phyloP scores from a whole-genome alignment of 2,797 vertebrate species.

The Gallinago stenura region DNA sequence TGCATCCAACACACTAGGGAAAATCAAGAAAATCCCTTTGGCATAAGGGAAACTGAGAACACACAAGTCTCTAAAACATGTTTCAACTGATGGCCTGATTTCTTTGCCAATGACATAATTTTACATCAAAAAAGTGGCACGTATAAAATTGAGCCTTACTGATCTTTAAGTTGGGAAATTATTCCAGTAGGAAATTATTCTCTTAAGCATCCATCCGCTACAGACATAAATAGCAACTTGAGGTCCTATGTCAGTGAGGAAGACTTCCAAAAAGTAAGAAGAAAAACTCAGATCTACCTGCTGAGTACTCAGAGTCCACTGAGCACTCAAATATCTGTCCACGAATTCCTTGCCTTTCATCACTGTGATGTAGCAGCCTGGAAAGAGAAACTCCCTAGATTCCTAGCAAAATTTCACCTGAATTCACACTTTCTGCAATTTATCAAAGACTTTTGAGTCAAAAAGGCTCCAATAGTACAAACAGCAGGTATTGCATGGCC shows the following conservation, averaged over 20 bases:
- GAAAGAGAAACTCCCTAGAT: not conserved
- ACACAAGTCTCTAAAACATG: not conserved
- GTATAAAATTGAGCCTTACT: not conserved
- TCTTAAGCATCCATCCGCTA: not conserved
- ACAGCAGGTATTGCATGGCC: not conserved
- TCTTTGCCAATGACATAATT: not conserved
- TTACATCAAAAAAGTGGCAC: not conserved
- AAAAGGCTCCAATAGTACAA: not conserved
- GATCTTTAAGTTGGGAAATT: not conserved
- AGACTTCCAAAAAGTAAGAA: not conserved
- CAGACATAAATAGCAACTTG: rapidly evolving
- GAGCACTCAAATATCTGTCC: not conserved
- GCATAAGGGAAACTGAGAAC: not conserved
- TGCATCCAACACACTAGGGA: not conserved
- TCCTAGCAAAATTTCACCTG: not conserved
- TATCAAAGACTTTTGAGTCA: not conserved
- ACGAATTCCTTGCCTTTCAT: not conserved
- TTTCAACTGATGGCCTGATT: not conserved
- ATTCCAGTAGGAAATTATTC: not conserved
- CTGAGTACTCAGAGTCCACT: not conserved
- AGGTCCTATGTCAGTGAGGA: not conserved
- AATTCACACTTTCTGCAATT: not conserved
- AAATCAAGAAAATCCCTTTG: not conserved
- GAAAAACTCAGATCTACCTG: not conserved
- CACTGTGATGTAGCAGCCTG: not conserved